phyloP scores from a whole-genome alignment of 1,140 invertebrate species.

The Venturia canescens region DNA sequence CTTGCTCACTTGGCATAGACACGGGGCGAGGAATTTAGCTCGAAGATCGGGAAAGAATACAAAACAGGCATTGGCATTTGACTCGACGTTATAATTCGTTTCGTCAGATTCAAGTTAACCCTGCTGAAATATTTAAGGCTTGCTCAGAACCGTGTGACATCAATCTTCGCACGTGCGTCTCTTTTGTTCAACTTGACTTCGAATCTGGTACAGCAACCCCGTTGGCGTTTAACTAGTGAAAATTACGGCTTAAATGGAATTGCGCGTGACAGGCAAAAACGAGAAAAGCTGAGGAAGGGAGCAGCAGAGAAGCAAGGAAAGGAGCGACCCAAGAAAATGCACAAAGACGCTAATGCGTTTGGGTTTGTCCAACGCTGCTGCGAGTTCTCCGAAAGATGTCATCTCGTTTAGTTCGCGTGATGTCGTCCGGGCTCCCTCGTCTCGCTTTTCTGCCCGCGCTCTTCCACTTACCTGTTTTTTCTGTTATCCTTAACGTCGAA shows the following conservation, averaged over 20 bases:
- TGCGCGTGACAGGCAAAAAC: slow-evolving; percentile 22
- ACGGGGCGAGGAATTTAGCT: background rate
- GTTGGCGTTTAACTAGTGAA: background rate
- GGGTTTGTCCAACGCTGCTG: slow-evolving; percentile 39
- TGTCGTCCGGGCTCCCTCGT: slow-evolving; percentile 26
- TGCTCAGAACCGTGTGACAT: background rate
- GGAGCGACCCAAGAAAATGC: slow-evolving; percentile 21
- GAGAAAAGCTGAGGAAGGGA: background rate
- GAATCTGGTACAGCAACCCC: background rate
- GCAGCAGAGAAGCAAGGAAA: slow-evolving; percentile 4
- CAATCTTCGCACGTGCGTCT: background rate
- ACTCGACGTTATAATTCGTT: background rate
- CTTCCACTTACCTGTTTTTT: slow-evolving; percentile 29
- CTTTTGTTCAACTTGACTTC: background rate
- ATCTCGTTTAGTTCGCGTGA: slow-evolving; percentile 36
- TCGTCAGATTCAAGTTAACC: background rate
- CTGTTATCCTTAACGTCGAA: background rate
- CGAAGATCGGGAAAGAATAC: background rate
- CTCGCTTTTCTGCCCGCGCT: slow-evolving; percentile 6
- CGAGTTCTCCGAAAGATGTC: slow-evolving; percentile 41
- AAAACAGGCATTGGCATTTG: background rate
- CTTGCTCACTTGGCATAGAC: slow-evolving; percentile 25
- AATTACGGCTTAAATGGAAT: slow-evolving; percentile 43
- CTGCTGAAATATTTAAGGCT: background rate
- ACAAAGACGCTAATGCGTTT: slow-evolving; percentile 45